Evolutionary conservation across 2,797 vertebrate genomes (phyloP).

Genomic region (Acanthopagrus latus): DNA sequence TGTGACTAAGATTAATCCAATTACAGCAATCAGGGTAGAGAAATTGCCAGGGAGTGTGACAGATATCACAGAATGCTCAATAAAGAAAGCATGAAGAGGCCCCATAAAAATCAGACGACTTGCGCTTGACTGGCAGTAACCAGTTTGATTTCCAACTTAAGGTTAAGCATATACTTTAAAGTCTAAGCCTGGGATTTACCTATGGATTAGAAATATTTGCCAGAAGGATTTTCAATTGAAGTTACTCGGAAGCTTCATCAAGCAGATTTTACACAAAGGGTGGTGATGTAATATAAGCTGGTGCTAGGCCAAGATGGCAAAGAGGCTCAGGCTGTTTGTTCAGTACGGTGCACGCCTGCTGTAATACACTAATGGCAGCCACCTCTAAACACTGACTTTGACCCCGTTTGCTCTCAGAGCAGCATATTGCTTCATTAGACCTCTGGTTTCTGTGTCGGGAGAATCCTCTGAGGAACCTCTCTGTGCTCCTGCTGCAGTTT

Average conservation of each 20-base stretch:
- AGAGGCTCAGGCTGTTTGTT: slow-evolving; percentile 53
- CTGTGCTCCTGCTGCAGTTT: slow-evolving; percentile 38
- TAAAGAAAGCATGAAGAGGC: slow-evolving; percentile 30
- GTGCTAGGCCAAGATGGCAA: slow-evolving; percentile 33
- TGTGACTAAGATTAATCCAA: slow-evolving; percentile 44
- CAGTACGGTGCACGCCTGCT: slow-evolving; percentile 13
- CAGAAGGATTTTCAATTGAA: slow-evolving; percentile 71
- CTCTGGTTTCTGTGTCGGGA: slow-evolving; percentile 25
- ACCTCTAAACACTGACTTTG: slow-evolving; percentile 26
- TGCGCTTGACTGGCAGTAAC: slow-evolving; percentile 54
- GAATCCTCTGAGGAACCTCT: slow-evolving; percentile 25
- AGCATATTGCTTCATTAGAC: slow-evolving; percentile 38
- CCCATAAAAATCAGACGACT: slow-evolving; percentile 39
- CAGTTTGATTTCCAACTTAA: slow-evolving; percentile 56
- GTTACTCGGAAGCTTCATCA: slow-evolving; percentile 63
- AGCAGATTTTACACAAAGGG: slow-evolving; percentile 62
- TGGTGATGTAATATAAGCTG: slow-evolving; percentile 53
- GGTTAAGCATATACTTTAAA: slow-evolving; percentile 73
- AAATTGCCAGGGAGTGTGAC: slow-evolving; percentile 16
- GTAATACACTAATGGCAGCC: slow-evolving; percentile 28
- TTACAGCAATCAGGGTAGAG: slow-evolving; percentile 37
- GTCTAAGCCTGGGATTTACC: slow-evolving; percentile 75
- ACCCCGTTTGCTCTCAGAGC: slow-evolving; percentile 37
- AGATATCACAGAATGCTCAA: slow-evolving; percentile 32
- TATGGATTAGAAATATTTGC: slow-evolving; percentile 77